phyloP scores from a whole-genome alignment of 2,113 vertebrate species.

The Meleagris gallopavo region DNA sequence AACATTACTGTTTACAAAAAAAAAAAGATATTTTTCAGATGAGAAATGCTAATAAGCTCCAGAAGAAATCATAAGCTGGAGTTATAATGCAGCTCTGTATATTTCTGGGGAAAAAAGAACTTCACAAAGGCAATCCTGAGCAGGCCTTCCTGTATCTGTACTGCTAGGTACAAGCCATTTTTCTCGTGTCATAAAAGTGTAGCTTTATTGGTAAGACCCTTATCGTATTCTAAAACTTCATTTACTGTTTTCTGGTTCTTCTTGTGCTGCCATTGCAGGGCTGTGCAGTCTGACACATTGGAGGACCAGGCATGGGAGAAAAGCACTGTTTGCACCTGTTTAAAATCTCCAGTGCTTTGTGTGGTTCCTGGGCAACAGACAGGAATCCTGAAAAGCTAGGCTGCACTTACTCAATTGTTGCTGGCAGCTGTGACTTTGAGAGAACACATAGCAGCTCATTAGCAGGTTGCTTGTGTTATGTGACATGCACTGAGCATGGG shows the following conservation, averaged over 20 bases:
- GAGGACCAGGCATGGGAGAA: slow-evolving; percentile 29
- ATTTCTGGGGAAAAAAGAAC: background rate
- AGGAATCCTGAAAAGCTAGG: slow-evolving; percentile 78
- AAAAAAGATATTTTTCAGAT: slow-evolving; percentile 26
- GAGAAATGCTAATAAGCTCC: background rate
- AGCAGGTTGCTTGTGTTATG: slow-evolving; percentile 70
- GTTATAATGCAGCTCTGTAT: background rate
- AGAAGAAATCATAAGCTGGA: background rate
- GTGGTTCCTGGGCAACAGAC: slow-evolving; percentile 81
- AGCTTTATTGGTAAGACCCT: background rate
- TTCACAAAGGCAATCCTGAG: background rate
- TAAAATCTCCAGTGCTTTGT: slow-evolving; percentile 73
- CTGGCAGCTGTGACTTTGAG: slow-evolving; percentile 75
- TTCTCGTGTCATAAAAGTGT: background rate
- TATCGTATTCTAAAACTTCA: slow-evolving; percentile 31
- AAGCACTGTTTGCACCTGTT: slow-evolving; percentile 77
- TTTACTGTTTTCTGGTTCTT: slow-evolving; percentile 43
- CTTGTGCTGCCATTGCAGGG: background rate
- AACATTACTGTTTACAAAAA: background rate
- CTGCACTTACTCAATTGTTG: slow-evolving; percentile 78
- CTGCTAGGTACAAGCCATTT: background rate
- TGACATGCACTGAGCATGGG: slow-evolving; percentile 64
- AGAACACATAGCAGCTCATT: slow-evolving; percentile 67
- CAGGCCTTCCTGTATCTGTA: background rate
- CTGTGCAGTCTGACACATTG: slow-evolving; percentile 18